Evolutionary conservation across 2,888 invertebrate species (phyloP), one percentile per base, ranked within the genome.

Genomic region (Ophion ellenae): DNA sequence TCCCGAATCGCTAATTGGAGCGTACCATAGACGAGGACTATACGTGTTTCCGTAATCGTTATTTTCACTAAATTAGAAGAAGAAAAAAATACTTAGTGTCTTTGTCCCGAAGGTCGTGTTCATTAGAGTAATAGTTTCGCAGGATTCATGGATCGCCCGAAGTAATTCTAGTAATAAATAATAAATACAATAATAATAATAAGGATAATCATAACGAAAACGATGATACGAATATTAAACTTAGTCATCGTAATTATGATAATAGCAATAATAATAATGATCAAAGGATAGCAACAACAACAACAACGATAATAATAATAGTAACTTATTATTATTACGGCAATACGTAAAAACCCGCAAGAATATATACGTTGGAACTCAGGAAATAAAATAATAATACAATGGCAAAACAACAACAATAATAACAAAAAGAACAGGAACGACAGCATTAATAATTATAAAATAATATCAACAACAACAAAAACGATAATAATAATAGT

Each of bases 1-100:
- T 63, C 61, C 14, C 36, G 24, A 69, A 76, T 3, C n/a, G 61
- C 80, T 73, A 83, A 85, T 85, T 83, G 73, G 83, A 77, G 69
- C 85, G 80, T 80, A 75, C 40, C 17, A 53, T 53, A 71, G 24
- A 36, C 79, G 79, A 45, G 57, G 57, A 47, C n/a, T 76, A 17
- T 11, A 73, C 64, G 14, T 53, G 71, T 63, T 80, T 85, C 83
- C 73, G 71, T 24, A 64, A 76, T 76, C 40, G 5, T 53, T 70
- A 69, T 28, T 40, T 3, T 20, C 69, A 45, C 40, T 11, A 28
- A 75, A 74, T 24, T 53, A 61, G 69, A 10, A 20, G 7, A 40
- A 24, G 40, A 20, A 14, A 40, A 24, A 53, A 70, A 66, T 17
- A 73, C 32, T 17, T 28, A 10, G 32, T 69, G 45, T 20, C 14